Evolutionary conservation across 2,888 invertebrate species (phyloP).

Genomic region (Archips crataeganus): DNA sequence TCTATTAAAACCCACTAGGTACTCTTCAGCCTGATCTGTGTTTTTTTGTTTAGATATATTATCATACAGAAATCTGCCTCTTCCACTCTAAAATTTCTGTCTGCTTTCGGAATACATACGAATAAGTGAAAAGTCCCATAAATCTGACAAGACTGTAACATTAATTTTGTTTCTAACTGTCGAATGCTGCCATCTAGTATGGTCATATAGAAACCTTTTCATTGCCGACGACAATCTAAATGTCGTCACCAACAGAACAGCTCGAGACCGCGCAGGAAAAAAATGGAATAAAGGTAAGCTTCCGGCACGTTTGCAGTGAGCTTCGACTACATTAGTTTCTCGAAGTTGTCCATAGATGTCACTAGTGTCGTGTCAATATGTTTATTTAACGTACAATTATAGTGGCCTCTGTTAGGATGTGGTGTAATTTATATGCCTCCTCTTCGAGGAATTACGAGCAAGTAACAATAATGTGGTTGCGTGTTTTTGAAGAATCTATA

Average conservation of each 20-base stretch:
- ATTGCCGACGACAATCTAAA: neutral
- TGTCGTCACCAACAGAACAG: neutral
- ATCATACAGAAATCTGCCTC: no score
- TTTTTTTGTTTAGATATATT: no score
- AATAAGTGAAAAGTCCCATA: neutral
- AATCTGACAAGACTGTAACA: neutral
- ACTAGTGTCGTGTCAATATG: neutral
- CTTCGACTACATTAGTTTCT: neutral
- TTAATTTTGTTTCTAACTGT: neutral
- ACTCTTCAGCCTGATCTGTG: no score
- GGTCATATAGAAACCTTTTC: neutral
- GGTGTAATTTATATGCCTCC: no score
- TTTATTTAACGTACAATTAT: no score
- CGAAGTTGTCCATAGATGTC: neutral
- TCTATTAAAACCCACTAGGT: no score
- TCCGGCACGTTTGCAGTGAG: neutral
- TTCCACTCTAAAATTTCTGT: no score
- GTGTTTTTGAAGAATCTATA: no score
- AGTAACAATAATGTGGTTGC: no score
- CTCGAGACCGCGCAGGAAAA: neutral
- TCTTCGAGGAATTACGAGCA: no score
- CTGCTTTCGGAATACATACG: no score
- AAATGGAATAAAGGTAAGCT: neutral
- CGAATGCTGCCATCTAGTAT: conserved; percentile 18
- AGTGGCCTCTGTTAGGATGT: conserved; percentile 6